phyloP scores from a whole-genome alignment of 2,113 vertebrate species.

The Lipophrys pholis region DNA sequence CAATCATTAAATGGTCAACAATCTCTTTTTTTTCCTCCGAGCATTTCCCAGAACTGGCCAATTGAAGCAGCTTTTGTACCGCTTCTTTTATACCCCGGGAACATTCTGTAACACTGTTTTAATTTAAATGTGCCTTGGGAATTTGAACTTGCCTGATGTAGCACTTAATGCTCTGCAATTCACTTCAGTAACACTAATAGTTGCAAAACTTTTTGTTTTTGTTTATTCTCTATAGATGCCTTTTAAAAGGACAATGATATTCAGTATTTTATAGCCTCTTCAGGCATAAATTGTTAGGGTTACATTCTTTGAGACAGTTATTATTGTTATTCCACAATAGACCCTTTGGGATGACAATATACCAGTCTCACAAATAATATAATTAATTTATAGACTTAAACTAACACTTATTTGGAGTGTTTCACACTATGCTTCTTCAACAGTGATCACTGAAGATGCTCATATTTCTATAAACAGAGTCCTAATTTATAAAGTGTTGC shows the following conservation, averaged over 20 bases:
- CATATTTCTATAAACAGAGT: no score
- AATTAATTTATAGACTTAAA: no score
- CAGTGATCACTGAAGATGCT: neutral
- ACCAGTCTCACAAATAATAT: neutral
- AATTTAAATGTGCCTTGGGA: neutral
- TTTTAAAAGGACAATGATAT: no score
- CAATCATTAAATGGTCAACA: constrained; percentile 34
- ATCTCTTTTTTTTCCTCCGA: constrained; percentile 8
- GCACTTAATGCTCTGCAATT: neutral
- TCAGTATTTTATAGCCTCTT: neutral
- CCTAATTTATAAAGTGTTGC: no score
- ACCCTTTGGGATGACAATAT: neutral
- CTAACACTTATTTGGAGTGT: no score
- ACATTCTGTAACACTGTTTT: neutral
- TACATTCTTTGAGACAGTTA: neutral
- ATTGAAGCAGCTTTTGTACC: constrained; percentile 6
- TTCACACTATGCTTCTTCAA: neutral
- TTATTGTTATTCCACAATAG: constrained; percentile 14
- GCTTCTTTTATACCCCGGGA: neutral
- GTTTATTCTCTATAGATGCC: no score
- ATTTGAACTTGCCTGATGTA: neutral
- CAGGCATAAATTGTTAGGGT: neutral
- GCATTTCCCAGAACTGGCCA: constrained; percentile 9
- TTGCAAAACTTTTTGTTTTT: no score
- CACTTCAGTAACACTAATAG: neutral